A percentile compares a stretch with the other conserved stretches of the same genome.
Evolutionary conservation across 2,797 vertebrate genomes (phyloP).

Genomic region (Eulemur rubriventer): DNA sequence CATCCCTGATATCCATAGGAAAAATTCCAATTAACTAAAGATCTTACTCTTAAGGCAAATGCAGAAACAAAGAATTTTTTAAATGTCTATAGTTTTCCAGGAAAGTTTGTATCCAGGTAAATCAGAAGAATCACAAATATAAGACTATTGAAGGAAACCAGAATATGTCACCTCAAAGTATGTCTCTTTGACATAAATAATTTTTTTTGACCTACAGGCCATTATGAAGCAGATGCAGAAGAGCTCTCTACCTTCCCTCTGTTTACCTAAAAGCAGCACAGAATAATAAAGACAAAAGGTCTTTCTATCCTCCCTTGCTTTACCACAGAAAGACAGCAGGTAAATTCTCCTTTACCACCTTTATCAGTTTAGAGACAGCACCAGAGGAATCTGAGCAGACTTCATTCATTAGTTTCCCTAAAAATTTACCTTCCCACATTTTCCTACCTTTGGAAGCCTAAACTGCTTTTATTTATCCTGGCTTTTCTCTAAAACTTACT

Average conservation of each 20-base stretch:
- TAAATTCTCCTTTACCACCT: not conserved
- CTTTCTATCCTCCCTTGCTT: not conserved
- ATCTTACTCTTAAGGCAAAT: not conserved
- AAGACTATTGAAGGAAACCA: not conserved
- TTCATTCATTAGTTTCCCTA: not conserved
- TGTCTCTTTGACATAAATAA: not conserved
- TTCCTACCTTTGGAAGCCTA: not conserved
- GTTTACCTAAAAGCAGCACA: not conserved
- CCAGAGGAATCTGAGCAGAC: not conserved
- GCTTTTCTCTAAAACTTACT: not conserved
- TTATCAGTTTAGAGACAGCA: not conserved
- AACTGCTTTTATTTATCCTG: not conserved
- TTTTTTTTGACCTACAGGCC: not conserved
- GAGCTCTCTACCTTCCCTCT: not conserved
- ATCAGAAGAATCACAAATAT: constrained; percentile 4
- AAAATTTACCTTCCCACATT: not conserved
- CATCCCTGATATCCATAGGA: not conserved
- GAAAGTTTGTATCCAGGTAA: not conserved
- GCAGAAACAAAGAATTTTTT: constrained; percentile 11
- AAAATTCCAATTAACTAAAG: constrained; percentile 30
- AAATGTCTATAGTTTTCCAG: not conserved
- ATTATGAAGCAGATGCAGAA: not conserved
- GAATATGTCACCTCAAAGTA: not conserved
- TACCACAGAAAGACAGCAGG: not conserved
- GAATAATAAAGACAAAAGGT: not conserved